Base-by-base conservation (phyloP, 2,888 invertebrate genomes). In the Philaethria dido region DNA sequence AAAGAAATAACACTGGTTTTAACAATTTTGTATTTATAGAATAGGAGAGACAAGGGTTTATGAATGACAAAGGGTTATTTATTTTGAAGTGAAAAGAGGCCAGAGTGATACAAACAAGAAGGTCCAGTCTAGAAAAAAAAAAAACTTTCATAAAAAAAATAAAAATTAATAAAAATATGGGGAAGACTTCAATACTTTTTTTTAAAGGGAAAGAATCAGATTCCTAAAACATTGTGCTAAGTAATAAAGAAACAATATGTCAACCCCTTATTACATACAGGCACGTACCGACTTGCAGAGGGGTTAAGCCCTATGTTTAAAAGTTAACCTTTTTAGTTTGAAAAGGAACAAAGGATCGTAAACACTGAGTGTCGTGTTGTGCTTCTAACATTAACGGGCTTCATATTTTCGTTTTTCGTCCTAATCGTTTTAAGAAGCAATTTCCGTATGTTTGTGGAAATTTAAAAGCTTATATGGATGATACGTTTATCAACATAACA, bases 251-350 rank as follows among this genome's bases (percentile, higher is more conserved):
- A 63, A 61, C 63, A 65, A 48, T 68, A 60, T 63, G 63, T 66
- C 63, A 55, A 63, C 59, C 42, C 50, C 54, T 62, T 59, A 82
- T 81, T 45, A 80, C 81, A 77, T 80, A 81, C 77, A 70, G 39
- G 73, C 80, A 80, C 77, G 79, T 79, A 78, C 72, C 69, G 70
- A 70, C 74, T 76, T 48, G 75, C 70, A 69, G n/a, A n/a, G 77
- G 81, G 82, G 82, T 81, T 83, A 83, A 84, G 81, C 81, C 82
- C 76, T 75, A 74, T 78, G 79, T 80, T 81, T 84, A 79, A 80
- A 82, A 80, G 82, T 85, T 86, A 87, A 85, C 87, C 87, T 84
- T 87, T 33, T 86, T 83, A 84, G 84, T 81, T 77, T 74, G 73
- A 65, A n/a, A n/a, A n/a, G n/a, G 78, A 83, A 86, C 84, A 87